Conservation (phyloP, 1,140 invertebrate species). For the Caerostris darwini region DNA sequence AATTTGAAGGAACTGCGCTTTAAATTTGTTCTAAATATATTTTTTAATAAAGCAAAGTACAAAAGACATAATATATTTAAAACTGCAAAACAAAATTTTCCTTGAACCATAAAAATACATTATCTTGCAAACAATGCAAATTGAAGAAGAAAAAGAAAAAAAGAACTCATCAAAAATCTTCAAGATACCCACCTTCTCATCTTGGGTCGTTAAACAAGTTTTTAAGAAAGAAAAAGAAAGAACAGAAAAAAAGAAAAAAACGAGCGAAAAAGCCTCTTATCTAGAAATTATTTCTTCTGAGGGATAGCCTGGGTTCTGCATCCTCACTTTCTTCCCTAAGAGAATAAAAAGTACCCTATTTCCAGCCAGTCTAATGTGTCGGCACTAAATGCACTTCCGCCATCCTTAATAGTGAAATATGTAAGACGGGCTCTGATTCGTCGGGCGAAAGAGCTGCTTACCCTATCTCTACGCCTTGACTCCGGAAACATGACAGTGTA, state of each 20-base stretch:
- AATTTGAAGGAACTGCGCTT: no score
- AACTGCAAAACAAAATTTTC: no score
- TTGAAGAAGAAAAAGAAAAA: no score
- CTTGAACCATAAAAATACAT: no score
- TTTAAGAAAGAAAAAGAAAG: not conserved
- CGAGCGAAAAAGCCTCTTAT: not conserved
- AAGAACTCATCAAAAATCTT: no score
- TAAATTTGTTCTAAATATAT: no score
- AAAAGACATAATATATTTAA: no score
- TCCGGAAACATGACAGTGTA: slow-evolving; percentile 66
- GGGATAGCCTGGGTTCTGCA: not conserved
- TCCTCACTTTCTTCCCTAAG: not conserved
- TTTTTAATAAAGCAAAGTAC: no score
- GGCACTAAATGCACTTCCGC: slow-evolving; percentile 62
- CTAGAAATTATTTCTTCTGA: slow-evolving; percentile 13
- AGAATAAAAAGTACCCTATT: slow-evolving; percentile 66
- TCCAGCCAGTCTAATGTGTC: slow-evolving; percentile 45
- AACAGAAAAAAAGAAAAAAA: not conserved
- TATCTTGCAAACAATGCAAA: no score
- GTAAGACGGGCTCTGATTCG: slow-evolving; percentile 63
- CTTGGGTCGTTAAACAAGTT: slow-evolving; percentile 1
- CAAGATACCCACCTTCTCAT: not conserved
- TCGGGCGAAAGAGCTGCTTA: slow-evolving; percentile 12
- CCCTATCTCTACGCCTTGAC: slow-evolving; percentile 53
- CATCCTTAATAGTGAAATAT: slow-evolving; percentile 64